Base-by-base conservation (phyloP, 2,113 vertebrate genomes). In the Motacilla tschutschensis region DNA sequence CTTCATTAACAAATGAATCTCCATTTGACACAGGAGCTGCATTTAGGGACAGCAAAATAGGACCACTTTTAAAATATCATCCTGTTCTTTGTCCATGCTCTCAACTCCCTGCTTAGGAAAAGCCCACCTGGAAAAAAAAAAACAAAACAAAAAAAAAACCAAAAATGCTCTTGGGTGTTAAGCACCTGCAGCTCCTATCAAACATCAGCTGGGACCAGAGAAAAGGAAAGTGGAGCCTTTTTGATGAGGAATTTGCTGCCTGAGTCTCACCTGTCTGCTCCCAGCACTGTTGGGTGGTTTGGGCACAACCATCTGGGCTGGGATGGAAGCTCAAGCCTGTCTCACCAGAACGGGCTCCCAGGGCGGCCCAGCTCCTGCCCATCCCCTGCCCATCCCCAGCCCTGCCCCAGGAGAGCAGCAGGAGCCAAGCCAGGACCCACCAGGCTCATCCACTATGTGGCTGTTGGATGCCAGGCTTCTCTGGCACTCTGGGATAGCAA, bases 361-460 rank as follows among this genome's bases (percentile, higher is more conserved):
- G 62, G 43, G 38, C 60, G 76, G 17, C 54, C 51, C 16, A 2
- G 17, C 38, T 77, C n/a, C 53, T 46, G 40, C 36, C 21, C 29
- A 18, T 33, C 17, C 20, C 69, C 10, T 46, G 40, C 36, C 21
- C 29, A 18, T 33, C 17, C 20, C 69, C 10, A 59, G 18, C 14
- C 55, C 50, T 51, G 50, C n/a, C 40, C 72, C 53, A 54, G 48
- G 29, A 64, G 24, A 83, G 46, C 41, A 55, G 72, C 55, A 58
- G 58, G 20, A 77, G 44, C 44, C 48, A 70, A 60, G 28, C 40
- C 69, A 71, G 72, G 29, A 83, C n/a, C 36, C 44, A 31, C 5
- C 0, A 6, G 25, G 14, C 10, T 29, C 12, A 1, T 2, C 13
- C 14, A n/a, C 20, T 5, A 0, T 1, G 17, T n/a, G 33, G 29